Base-by-base conservation (phyloP, 2,888 invertebrate genomes). In the Aspidiotus destructor region DNA sequence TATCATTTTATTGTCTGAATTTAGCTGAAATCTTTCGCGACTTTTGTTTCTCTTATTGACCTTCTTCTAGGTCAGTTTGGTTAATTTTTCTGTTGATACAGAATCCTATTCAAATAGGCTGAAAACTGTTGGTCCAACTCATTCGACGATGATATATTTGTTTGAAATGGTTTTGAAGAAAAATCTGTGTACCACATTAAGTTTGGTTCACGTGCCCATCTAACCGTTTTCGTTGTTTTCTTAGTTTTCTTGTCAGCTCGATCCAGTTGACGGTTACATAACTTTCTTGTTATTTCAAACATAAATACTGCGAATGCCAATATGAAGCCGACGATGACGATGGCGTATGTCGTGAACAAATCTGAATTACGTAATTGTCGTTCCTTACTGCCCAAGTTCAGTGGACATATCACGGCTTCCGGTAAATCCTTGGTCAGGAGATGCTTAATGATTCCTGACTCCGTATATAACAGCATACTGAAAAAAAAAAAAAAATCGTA, bases 351-450 rank as follows among this genome's bases (percentile, higher is more conserved):
- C 81, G 90, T 86, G 73, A 83, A 77, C 0, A 92, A 81, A 76
- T 92, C 92, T 6, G 84, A 81, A 75, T 89, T 88, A 71, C 85
- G 79, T 8, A 92, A 78, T 75, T 86, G 86, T 0, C 91, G 81
- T 74, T 92, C 92, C 54, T 85, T 88, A 69, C 87, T 88, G 72
- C 87, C 88, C 72, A 92, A 79, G 77, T 92, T 85, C 64, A 89
- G 80, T 0, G 92, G 91, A 73, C 92, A 92, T 60, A 91, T 88
- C 75, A 85, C 84, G 0, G 88, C 86, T 72, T 84, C 82, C 0
- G 92, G 90, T 72, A 90, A 76, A 72, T 85, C 81, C 70, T 80
- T 78, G 1, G 79, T 79, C 63, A 85, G 80, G 62, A 86, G 80
- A 73, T 84, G 85, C 71, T 85, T 82, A 9, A 91, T 81, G 68